These are phyloP conservation scores for Gymnocypris eckloni DNA, from an alignment of 2,797 vertebrate genomes.

Conservation along the genomic window DNA sequence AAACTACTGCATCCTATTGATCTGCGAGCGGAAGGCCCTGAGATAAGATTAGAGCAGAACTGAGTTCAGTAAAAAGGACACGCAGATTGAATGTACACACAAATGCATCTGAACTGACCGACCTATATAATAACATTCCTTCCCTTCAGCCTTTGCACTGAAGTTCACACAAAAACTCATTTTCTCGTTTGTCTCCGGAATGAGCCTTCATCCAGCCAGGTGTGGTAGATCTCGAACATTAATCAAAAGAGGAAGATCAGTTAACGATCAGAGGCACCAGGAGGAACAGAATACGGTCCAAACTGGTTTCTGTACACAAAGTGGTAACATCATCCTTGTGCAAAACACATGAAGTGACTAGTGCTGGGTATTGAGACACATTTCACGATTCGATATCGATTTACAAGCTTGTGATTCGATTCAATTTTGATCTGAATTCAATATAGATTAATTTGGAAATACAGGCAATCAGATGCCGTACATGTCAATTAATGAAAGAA, in stretches of 20 bases:
- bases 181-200: neutral
- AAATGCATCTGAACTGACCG: neutral
- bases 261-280: neutral
- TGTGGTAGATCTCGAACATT: constrained; percentile 39
- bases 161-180: constrained; percentile 56
- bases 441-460: neutral
- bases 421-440: neutral
- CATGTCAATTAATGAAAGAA: neutral
- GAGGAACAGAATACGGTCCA: neutral
- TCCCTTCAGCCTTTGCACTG: constrained; percentile 15
- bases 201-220: neutral
- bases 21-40: constrained; percentile 3
- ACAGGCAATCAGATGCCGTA: neutral
- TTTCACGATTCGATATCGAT: neutral
- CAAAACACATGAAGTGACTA: neutral
- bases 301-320: constrained; percentile 23
- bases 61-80: constrained; percentile 7
- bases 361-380: neutral
- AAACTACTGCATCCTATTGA: constrained; percentile 14
- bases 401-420: neutral
- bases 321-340: neutral
- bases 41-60: constrained; percentile 23
- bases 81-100: neutral
- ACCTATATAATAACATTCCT: constrained; percentile 3
- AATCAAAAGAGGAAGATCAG: constrained; percentile 55